These are phyloP conservation scores for Tricholaema leucomelas DNA, from an alignment of 2,113 vertebrate species.

Conservation along the genomic window DNA sequence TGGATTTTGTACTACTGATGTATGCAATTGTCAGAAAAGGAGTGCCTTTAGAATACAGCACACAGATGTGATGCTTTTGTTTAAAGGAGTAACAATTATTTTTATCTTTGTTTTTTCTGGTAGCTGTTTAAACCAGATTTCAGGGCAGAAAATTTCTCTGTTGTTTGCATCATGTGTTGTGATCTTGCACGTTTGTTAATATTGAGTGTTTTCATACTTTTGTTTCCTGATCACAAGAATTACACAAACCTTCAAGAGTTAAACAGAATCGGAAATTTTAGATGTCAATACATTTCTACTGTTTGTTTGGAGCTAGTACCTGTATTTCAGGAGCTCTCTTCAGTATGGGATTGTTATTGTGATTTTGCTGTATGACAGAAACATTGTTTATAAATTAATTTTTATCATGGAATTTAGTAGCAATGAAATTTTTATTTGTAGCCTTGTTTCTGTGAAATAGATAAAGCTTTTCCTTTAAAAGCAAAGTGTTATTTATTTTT, in stretches of 20 bases:
- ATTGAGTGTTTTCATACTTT: neutral
- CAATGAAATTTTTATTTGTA: neutral
- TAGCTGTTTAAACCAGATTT: neutral
- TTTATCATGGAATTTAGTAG: neutral
- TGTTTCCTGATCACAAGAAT: neutral
- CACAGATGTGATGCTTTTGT: neutral
- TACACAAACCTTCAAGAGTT: neutral
- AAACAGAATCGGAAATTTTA: neutral
- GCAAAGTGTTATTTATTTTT: neutral
- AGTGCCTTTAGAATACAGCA: neutral
- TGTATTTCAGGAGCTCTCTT: neutral
- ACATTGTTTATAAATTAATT: neutral
- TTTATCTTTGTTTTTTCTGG: neutral
- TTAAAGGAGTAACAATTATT: neutral
- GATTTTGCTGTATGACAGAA: neutral
- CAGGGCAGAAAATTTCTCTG: neutral
- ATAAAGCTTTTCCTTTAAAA: neutral
- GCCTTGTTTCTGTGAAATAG: neutral
- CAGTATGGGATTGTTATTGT: neutral
- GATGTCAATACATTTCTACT: neutral
- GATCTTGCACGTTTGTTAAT: neutral
- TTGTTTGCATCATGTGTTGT: neutral
- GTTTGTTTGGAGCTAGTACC: neutral
- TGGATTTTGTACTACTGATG: neutral
- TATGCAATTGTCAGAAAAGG: neutral